Evolutionary conservation across 2,888 invertebrate genomes (phyloP), one percentile per base, ranked within the genome.

Genomic region (Bibio marci): DNA sequence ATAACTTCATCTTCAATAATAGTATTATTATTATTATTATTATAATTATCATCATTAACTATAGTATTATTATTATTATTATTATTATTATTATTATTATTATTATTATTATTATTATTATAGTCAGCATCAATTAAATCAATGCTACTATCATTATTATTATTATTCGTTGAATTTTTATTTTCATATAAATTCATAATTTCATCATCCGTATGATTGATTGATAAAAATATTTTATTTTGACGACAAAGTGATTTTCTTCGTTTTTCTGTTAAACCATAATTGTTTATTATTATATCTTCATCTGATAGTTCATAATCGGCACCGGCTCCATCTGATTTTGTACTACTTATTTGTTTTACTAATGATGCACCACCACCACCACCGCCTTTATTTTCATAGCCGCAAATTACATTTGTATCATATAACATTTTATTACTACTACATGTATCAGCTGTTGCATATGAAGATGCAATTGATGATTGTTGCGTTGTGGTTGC

Each of bases 241-340:
- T 62, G 61, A 3, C 61, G 52, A 42, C 62, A 62, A 5, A 62
- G 47, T 4, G 60, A 60, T 43, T 62, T 62, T 22, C 22, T 22
- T 3, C 61, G 49, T 3, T 62, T 49, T 43, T 60, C 58, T n/a
- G 59, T 32, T 13, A 40, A 22, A 12, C 25, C 15, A 2, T 15
- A 27, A 8, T 13, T 28, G 18, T 36, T 18, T 17, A 10, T 22
- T 18, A 27, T 30, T 22, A 27, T 13, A 12, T 35, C 12, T 15
- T 26, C 36, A 11, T 31, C 30, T 5, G 25, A 4, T n/a, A 22
- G 8, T 22, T 22, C 22, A 22, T 6, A 22, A 6, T 22, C 22
- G 5, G 8, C 4, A 6, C 5, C 22, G 18, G 53, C 45, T 17
- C 56, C 53, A 32, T 55, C 56, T 5, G 54, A 54, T 37, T 51